Base-by-base conservation (phyloP, 2,797 vertebrate species). In the Serranus cabrilla region DNA sequence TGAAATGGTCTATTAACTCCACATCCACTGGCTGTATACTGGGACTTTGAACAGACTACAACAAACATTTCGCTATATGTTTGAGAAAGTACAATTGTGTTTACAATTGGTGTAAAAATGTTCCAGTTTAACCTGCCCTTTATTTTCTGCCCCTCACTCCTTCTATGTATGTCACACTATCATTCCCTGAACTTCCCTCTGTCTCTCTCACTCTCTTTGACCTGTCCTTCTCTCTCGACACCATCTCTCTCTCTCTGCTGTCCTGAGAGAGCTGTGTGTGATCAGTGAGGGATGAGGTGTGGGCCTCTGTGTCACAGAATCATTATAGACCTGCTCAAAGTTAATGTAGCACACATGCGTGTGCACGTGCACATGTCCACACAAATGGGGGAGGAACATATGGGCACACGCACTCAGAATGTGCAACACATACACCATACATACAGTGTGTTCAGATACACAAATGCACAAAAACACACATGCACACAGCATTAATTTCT, bases 321-420 rank as follows among this genome's bases (percentile, higher is more conserved):
- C 80, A 86, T 86, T 86, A 83, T 66, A 77, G 81, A 81, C 61
- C 74, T 69, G 34, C 83, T 71, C 76, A 70, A 75, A 77, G 66
- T 78, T 70, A 81, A 87, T 76, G 64, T 47, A 73, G 77, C 37
- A 71, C 55, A 65, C 12, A 2, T 5, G 23, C 50, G 43, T 5
- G 7, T 8, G 42, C 6, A 8, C 34, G 39, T 47, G 59, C 67
- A 63, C 25, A 12, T 45, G 5, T 40, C 12, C 55, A 46, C 55
- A 51, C 45, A 27, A 27, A 49, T 14, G 18, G 40, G n/a, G 59
- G 20, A 40, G 34, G 54, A 65, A 31, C 42, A 45, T 11, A 17
- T n/a, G n/a, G 31, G 20, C 23, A 42, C 11, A 27, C 27, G 6
- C 27, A 27, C 27, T 3, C 27, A 27, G 27, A 27, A 27, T 27